Evolutionary conservation across 2,113 vertebrate species (phyloP).

Genomic region (Puntigrus tetrazona): DNA sequence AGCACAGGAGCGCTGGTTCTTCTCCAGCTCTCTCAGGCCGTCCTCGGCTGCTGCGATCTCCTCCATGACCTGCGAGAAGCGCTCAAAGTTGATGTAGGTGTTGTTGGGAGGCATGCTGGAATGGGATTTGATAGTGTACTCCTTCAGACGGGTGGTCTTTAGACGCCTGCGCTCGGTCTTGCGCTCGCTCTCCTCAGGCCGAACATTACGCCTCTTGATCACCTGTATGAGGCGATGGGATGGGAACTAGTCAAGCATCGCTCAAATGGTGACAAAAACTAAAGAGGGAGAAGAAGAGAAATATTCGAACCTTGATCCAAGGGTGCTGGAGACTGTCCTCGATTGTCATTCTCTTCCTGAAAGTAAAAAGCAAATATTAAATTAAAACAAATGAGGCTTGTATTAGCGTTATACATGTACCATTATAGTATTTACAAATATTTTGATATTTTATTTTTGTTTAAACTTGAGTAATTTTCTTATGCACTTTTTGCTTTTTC

Average conservation of each 20-base stretch:
- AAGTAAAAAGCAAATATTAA: constrained; percentile 33
- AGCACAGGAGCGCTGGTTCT: constrained; percentile 84
- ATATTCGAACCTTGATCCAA: constrained; percentile 90
- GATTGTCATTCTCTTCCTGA: constrained; percentile 94
- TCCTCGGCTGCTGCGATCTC: constrained; percentile 89
- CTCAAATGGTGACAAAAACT: neutral
- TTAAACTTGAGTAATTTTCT: neutral
- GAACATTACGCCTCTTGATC: constrained; percentile 91
- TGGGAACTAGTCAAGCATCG: neutral
- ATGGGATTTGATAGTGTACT: constrained; percentile 99
- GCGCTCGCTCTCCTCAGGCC: constrained; percentile 85
- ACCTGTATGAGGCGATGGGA: constrained; percentile 72
- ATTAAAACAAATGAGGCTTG: neutral
- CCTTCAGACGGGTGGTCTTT: constrained; percentile 94
- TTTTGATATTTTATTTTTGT: neutral
- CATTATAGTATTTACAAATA: neutral
- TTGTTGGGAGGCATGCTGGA: constrained; percentile 99
- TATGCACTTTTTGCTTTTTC: too few species aligned
- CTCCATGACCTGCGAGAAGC: constrained; percentile 95
- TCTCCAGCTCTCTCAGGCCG: constrained; percentile 85
- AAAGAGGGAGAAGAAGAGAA: neutral
- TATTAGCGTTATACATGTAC: neutral
- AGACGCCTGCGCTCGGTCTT: constrained; percentile 90
- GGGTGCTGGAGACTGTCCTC: constrained; percentile 92
- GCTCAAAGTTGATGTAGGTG: constrained; percentile 95